These are phyloP conservation scores for Tipula vernalis DNA, from an alignment of 2,888 invertebrate species.

Conservation along the genomic window DNA sequence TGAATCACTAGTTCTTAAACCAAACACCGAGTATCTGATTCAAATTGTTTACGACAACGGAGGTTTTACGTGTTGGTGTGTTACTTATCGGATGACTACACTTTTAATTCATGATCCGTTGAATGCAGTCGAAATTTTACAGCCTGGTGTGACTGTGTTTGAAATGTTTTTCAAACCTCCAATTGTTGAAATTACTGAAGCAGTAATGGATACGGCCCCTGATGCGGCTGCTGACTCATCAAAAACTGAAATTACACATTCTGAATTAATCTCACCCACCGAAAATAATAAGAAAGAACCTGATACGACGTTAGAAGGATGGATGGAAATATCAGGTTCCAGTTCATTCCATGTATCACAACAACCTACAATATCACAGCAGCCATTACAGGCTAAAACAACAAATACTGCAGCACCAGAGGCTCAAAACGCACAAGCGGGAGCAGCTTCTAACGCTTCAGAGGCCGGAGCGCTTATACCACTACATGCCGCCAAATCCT, in stretches of 20 bases:
- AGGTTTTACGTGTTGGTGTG: not conserved
- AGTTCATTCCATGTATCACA: too few species aligned
- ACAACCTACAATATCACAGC: too few species aligned
- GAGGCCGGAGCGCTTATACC: too few species aligned
- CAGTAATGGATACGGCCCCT: not conserved
- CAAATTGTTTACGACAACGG: not conserved
- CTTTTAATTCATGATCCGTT: not conserved
- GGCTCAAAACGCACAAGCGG: too few species aligned
- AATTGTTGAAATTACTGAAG: not conserved
- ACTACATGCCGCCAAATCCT: too few species aligned
- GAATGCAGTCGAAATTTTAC: not conserved
- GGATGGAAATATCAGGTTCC: too few species aligned
- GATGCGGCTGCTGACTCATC: not conserved
- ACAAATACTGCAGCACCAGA: too few species aligned
- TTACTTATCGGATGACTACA: not conserved
- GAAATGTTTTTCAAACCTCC: not conserved
- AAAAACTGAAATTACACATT: not conserved
- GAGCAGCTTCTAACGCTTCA: too few species aligned
- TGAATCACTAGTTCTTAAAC: not conserved
- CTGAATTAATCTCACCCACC: not conserved
- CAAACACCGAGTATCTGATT: not conserved
- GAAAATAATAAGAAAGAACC: too few species aligned
- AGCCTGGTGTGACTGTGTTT: not conserved
- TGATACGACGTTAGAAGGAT: too few species aligned
- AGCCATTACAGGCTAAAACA: too few species aligned